These are phyloP conservation scores for Dicaeum eximium DNA, from an alignment of 2,113 vertebrate genomes.

Conservation along the genomic window DNA sequence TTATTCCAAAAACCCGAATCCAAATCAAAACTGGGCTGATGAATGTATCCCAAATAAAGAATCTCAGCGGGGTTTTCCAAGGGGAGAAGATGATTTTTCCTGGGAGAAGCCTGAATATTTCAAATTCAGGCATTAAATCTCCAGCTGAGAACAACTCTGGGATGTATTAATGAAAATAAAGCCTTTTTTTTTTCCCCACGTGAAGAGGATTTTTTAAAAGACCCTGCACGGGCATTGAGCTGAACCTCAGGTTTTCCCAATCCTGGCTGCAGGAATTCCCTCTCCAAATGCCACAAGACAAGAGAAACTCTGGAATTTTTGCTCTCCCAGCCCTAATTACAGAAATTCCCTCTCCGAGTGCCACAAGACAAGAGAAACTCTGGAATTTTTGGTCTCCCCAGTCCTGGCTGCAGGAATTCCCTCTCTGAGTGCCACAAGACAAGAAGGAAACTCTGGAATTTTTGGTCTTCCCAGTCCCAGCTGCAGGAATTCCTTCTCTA, in stretches of 20 bases:
- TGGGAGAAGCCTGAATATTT: background rate
- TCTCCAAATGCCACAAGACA: background rate
- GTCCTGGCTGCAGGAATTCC: background rate
- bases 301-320: background rate
- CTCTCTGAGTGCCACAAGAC: background rate
- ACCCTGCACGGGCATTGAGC: background rate
- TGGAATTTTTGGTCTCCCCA: background rate
- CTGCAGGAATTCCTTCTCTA: too few species aligned
- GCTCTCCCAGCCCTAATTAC: too few species aligned
- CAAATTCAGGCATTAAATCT: background rate
- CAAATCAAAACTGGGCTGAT: too few species aligned
- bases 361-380: too few species aligned
- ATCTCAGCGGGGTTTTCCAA: background rate
- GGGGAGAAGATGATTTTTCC: background rate
- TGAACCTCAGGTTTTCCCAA: background rate
- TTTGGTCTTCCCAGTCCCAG: too few species aligned
- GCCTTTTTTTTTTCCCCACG: fast-evolving
- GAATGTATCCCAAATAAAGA: background rate
- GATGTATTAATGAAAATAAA: background rate
- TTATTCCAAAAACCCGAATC: background rate
- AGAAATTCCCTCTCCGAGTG: too few species aligned
- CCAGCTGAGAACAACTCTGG: background rate
- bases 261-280: background rate
- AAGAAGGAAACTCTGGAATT: too few species aligned
- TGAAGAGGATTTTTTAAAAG: background rate